phyloP scores from a whole-genome alignment of 1,140 invertebrate genomes.

The Drosophila azteca region DNA sequence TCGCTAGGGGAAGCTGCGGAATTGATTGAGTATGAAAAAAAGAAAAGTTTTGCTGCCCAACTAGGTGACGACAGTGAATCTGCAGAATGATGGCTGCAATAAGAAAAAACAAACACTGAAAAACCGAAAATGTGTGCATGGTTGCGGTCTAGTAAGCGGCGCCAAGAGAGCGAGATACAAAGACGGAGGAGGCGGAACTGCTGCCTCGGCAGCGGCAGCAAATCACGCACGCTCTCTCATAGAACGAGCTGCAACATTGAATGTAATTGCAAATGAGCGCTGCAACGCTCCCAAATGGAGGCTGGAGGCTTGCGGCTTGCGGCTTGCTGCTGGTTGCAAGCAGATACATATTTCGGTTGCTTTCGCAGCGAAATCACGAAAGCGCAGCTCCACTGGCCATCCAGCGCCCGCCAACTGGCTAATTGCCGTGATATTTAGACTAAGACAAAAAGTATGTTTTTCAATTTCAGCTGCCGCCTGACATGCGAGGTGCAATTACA shows the following conservation, averaged over 20 bases:
- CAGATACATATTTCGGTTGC: conserved; percentile 45
- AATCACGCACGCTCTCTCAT: conserved; percentile 66
- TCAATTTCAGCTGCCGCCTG: conserved; percentile 67
- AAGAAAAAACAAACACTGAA: conserved; percentile 1
- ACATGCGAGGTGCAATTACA: conserved; percentile 70
- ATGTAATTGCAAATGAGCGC: conserved; percentile 68
- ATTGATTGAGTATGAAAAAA: conserved; percentile 25
- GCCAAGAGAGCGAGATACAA: conserved; percentile 21
- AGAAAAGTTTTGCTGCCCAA: conserved; percentile 62
- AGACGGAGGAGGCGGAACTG: conserved; percentile 16
- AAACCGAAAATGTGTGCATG: conserved; percentile 46
- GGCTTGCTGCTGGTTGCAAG: neutral
- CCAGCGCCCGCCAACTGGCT: conserved; percentile 46
- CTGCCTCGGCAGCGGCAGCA: conserved; percentile 19
- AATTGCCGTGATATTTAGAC: conserved; percentile 81
- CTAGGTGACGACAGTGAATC: conserved; percentile 67
- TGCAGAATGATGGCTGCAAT: conserved; percentile 26
- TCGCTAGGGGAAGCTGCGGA: neutral
- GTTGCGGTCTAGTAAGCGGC: conserved; percentile 66
- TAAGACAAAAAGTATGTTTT: conserved; percentile 71
- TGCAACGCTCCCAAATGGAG: no score
- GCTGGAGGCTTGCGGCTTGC: conserved; percentile 8
- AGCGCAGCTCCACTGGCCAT: conserved; percentile 67
- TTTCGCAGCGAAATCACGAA: conserved; percentile 77
- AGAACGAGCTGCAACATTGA: conserved; percentile 61